Evolutionary conservation across 2,113 vertebrate species (phyloP).

Genomic region (Tor tambroides): DNA sequence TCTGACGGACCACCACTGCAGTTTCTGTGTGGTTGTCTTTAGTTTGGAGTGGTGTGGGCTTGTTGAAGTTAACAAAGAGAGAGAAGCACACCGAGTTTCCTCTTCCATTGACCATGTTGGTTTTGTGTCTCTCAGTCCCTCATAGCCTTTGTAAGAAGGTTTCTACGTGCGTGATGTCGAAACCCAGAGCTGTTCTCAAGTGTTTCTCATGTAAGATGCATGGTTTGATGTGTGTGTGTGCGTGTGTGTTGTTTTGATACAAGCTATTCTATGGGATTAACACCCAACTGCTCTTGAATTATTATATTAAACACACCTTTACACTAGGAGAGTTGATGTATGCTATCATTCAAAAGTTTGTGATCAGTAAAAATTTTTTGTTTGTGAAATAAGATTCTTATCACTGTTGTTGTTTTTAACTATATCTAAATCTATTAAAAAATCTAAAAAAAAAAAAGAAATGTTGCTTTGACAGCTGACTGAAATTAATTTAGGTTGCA

Average conservation of each 20-base stretch:
- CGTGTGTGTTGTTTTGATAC: neutral
- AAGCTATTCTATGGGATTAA: neutral
- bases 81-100: neutral
- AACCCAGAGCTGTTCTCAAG: constrained; percentile 83
- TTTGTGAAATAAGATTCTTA: neutral
- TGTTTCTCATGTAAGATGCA: constrained; percentile 89
- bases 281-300: neutral
- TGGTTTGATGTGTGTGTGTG: constrained; percentile 58
- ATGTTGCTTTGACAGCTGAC: neutral
- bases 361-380: neutral
- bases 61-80: neutral
- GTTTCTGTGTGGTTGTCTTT: neutral
- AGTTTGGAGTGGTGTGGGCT: constrained; percentile 9
- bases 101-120: constrained; percentile 64
- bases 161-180: constrained; percentile 90
- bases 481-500: neutral
- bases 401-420: neutral
- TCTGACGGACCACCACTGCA: neutral
- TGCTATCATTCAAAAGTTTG: neutral
- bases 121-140: constrained; percentile 84
- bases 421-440: neutral
- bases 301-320: constrained; percentile 21
- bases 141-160: constrained; percentile 88
- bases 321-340: neutral
- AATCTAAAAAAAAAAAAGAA: no score